A percentile compares a stretch with the other conserved stretches of the same genome.
Evolutionary conservation across 2,113 vertebrate species (phyloP).

Genomic region (Chlorodrepanis virens): DNA sequence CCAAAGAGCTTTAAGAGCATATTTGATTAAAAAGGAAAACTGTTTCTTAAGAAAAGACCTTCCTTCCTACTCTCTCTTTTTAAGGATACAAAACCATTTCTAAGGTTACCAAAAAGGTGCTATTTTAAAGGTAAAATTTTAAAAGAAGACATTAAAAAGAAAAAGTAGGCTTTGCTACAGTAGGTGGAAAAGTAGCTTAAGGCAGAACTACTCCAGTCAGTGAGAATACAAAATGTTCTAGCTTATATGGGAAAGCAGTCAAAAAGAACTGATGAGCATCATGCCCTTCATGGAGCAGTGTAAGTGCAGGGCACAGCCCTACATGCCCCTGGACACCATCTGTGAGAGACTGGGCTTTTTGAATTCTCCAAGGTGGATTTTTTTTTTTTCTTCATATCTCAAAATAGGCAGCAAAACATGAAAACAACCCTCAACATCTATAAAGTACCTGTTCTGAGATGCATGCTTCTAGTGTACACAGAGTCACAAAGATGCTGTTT

Average conservation of each 20-base stretch:
- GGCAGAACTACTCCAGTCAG: background rate
- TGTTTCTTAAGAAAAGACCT: background rate
- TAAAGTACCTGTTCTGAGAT: background rate
- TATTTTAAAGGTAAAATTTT: background rate
- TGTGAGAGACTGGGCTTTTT: background rate
- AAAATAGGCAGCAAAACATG: background rate
- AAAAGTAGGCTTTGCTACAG: background rate
- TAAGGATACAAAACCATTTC: background rate
- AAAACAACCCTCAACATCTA: background rate
- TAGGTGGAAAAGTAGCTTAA: background rate
- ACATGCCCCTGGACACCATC: background rate
- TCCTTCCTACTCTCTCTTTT: background rate
- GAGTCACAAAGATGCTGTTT: background rate
- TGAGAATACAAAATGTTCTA: background rate
- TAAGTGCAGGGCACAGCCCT: background rate
- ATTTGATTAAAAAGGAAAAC: background rate
- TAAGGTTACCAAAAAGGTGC: background rate
- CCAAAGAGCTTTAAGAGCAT: background rate
- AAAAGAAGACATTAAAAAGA: background rate
- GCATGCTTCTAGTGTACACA: background rate
- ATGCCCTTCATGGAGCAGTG: background rate
- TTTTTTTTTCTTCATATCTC: background rate
- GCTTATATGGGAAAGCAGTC: background rate
- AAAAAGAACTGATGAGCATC: slow-evolving; percentile 28
- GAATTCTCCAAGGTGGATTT: background rate